These are phyloP conservation scores for Hemiscyllium ocellatum DNA, from an alignment of 2,113 vertebrate species.

Conservation along the genomic window DNA sequence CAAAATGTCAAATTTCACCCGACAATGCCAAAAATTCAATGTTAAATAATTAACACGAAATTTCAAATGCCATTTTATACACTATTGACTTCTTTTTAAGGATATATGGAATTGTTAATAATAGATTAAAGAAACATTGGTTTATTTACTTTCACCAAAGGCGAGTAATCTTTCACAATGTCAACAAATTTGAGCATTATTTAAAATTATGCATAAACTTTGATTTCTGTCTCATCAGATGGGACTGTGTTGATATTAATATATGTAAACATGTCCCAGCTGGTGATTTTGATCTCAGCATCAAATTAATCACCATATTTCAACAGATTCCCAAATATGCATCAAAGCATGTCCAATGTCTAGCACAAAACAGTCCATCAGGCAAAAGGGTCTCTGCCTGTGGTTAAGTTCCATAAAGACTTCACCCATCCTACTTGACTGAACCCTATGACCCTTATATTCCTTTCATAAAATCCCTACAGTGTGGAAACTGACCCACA, in stretches of 20 bases:
- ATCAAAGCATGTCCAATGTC: neutral
- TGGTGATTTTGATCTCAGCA: constrained; percentile 8
- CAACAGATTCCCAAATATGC: neutral
- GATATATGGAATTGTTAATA: neutral
- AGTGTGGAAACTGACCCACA: too few relatives aligned
- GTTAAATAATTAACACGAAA: neutral
- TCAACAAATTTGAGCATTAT: neutral
- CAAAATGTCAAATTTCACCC: neutral
- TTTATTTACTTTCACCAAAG: neutral
- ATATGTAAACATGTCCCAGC: neutral
- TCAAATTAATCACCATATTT: neutral
- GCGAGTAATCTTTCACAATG: neutral
- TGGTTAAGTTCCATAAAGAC: neutral
- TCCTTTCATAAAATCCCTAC: neutral
- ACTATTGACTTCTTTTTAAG: neutral
- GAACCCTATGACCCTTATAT: neutral
- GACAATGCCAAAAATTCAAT: neutral
- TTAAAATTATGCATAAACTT: neutral
- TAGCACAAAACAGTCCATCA: neutral
- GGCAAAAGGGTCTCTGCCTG: neutral
- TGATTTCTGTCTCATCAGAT: neutral
- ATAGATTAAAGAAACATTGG: neutral
- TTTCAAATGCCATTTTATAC: neutral
- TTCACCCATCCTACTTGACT: neutral
- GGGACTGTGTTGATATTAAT: neutral